Evolutionary conservation across 2,113 vertebrate genomes (phyloP), one percentile per base, ranked within the genome.

Genomic region (Myiozetetes cayanensis): DNA sequence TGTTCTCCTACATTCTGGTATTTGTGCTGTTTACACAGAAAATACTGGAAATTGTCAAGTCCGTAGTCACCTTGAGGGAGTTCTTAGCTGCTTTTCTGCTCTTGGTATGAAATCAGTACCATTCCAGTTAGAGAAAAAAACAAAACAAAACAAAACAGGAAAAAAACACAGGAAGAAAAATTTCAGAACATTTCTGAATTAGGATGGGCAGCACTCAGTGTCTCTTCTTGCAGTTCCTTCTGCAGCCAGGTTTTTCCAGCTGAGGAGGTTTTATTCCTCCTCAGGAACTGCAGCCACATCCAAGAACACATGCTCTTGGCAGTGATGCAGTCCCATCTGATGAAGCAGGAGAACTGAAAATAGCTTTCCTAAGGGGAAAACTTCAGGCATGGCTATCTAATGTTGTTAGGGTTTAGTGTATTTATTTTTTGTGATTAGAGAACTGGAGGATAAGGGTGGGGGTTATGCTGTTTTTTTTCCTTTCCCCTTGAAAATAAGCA

Each of bases 251-350:
- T 93, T 94, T 93, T 92, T 92, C 70, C 89, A 95, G 86, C 85
- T 92, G 80, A 86, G 80, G 35, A 87, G 65, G 21, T n/a, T 90
- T 95, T 89, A 66, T 85, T n/a, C 17, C 3, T 94, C 22, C 68
- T 84, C 15, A 4, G 85, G 71, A 95, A 46, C 37, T 39, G 67
- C 50, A 73, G 71, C 44, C 27, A 23, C 7, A 3, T 89, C 89
- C 93, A 95, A 91, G 90, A 97, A 88, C 81, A 86, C 72, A 84
- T 27, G 50, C 63, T 93, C 59, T 94, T 96, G 94, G 95, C 95
- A 91, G 50, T 0, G 0, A 53, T 9, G 30, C 76, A 58, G 16
- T 80, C 39, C 50, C 1, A 46, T 95, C 77, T 96, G 77, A 89
- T 94, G 65, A 67, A 93, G 86, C 75, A 85, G 71, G 37, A 79